Conservation (phyloP, 1,140 invertebrate genomes). For the Halictus rubicundus region DNA sequence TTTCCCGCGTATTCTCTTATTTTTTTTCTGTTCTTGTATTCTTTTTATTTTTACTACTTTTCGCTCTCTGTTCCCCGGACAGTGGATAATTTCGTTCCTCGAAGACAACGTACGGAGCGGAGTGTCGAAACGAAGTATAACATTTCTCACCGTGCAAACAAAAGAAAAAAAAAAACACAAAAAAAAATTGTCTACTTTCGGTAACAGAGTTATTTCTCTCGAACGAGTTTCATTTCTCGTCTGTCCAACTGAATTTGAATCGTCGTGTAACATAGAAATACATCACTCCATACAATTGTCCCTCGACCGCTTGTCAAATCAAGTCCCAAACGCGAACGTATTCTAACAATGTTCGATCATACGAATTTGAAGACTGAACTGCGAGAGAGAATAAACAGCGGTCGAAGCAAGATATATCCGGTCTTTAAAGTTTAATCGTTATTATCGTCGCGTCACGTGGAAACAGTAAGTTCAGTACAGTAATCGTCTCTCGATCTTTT, state of each 20-base stretch:
- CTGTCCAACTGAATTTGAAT: neutral
- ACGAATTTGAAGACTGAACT: neutral
- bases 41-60: neutral
- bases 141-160: constrained; percentile 17
- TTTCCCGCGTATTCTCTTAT: constrained; percentile 64
- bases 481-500: neutral
- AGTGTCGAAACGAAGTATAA: constrained; percentile 25
- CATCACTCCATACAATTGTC: neutral
- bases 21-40: constrained; percentile 29
- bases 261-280: neutral
- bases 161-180: neutral
- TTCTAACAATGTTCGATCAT: neutral
- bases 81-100: constrained; percentile 35
- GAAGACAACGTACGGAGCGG: constrained; percentile 28
- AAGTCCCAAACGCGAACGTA: neutral
- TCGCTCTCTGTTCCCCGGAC: constrained; percentile 31
- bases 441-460: neutral
- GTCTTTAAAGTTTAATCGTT: neutral
- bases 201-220: constrained; percentile 8
- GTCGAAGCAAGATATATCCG: neutral
- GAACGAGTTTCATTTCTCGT: constrained; percentile 6
- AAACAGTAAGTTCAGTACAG: neutral
- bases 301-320: constrained; percentile 10
- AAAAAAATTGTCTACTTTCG: constrained; percentile 25
- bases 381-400: neutral